Conservation (phyloP, 2,797 vertebrate species). For the Aotus griseimembra region DNA sequence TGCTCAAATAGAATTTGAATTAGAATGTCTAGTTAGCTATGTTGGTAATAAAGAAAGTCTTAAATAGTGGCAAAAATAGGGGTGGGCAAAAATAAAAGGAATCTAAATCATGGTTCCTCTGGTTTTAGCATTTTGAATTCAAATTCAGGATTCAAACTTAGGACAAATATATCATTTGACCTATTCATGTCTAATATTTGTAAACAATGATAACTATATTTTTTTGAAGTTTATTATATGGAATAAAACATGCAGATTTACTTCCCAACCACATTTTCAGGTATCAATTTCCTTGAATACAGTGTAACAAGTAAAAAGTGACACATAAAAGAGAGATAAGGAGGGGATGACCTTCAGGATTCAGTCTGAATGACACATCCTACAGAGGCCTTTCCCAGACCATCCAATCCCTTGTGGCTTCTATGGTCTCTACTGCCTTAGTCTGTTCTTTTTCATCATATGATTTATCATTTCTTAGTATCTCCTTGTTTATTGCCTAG, state of each 20-base stretch:
- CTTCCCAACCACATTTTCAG: background rate
- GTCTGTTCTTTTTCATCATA: background rate
- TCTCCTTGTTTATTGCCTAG: background rate
- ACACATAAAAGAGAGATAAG: background rate
- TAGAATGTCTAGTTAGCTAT: background rate
- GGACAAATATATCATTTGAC: background rate
- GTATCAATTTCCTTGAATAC: background rate
- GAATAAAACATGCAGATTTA: background rate
- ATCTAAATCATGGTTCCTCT: background rate
- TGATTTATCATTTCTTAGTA: background rate
- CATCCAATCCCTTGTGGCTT: fast-evolving
- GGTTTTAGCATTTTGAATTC: background rate
- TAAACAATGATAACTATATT: background rate
- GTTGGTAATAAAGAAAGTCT: background rate
- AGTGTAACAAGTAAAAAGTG: background rate
- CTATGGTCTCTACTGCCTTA: fast-evolving
- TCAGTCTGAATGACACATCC: background rate
- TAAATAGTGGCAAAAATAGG: background rate
- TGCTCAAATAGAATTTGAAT: background rate
- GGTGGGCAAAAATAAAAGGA: background rate
- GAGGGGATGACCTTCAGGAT: background rate
- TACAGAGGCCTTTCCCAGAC: background rate
- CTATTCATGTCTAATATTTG: background rate
- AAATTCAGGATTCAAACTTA: constrained; percentile 31
- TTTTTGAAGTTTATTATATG: background rate